Base-by-base conservation (phyloP, 2,888 invertebrate species). In the Conchocele bisecta region DNA sequence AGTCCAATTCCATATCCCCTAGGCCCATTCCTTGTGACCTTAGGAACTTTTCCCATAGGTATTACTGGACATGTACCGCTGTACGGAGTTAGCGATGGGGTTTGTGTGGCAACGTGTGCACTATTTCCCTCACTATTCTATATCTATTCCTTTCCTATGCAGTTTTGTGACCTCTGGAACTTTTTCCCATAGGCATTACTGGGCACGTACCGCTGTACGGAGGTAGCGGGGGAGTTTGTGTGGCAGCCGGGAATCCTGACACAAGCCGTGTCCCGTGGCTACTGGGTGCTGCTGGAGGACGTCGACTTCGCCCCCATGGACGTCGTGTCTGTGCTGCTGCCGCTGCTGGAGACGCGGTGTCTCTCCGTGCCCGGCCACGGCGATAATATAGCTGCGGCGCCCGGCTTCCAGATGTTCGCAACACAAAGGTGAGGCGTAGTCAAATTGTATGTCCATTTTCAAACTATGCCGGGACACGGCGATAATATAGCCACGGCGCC, bases 241-340 rank as follows among this genome's bases (percentile, higher is more conserved):
- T 99, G 99, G 99, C 94, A 96, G 82, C 95, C 98, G 1, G 98
- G 98, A n/a, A 95, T 97, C 54, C 92, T 99, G 60, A 97, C 98
- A 3, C 89, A 88, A 75, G 92, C 96, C 94, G 88, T 91, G 24
- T 81, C 79, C 5, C 77, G 81, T 24, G 91, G 91, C 7, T 82
- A 95, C 86, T 99, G 99, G 98, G 91, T 99, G 28, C 92, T 99
- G 2, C 92, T 99, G 71, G 99, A 99, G 92, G 99, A 99, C 89
- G 94, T 99, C 51, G 98, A 99, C 90, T 94, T 95, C 71, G 98
- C 98, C 1, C 96, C 97, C 1, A 94, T 96, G 87, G 99, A 99
- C 90, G 97, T 99, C 0, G 95, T 96, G 0, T 96, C 98, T 0
- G 94, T 97, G 15, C 91, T 99, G 13, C 94, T 95, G 77, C 95